A percentile compares a stretch with the other conserved stretches of the same genome.
phyloP scores from a whole-genome alignment of 2,113 vertebrate genomes.

The Holacanthus passer region DNA sequence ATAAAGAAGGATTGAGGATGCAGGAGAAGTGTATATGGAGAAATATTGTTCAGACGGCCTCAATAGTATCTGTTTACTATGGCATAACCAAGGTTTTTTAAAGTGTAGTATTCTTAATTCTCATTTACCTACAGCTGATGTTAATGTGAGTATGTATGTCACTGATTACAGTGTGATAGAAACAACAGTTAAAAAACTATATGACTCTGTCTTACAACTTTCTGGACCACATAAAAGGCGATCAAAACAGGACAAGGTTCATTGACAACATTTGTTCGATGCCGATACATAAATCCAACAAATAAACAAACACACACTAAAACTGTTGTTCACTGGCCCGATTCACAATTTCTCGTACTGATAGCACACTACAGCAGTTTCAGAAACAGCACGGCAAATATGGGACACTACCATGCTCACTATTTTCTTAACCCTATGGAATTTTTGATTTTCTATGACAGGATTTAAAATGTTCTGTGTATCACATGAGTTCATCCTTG shows the following conservation, averaged over 20 bases:
- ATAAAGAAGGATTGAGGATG: conserved; percentile 58
- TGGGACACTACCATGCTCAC: conserved; percentile 71
- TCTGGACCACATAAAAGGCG: conserved; percentile 70
- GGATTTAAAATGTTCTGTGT: conserved; percentile 52
- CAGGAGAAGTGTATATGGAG: conserved; percentile 52
- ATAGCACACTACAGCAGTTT: conserved; percentile 65
- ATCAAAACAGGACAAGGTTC: conserved; percentile 70
- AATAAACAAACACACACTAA: conserved; percentile 67
- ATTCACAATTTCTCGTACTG: conserved; percentile 62
- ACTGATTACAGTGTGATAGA: conserved; percentile 63
- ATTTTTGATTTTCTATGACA: conserved; percentile 56
- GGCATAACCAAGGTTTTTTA: conserved; percentile 46
- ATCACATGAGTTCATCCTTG: conserved; percentile 45
- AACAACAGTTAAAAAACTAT: conserved; percentile 76
- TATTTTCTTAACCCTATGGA: conserved; percentile 56
- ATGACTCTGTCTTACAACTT: conserved; percentile 78
- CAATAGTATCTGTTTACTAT: conserved; percentile 39
- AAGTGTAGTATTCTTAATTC: conserved; percentile 43
- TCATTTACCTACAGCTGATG: conserved; percentile 44
- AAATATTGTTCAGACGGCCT: conserved; percentile 52
- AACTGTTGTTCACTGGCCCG: conserved; percentile 62
- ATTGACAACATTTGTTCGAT: conserved; percentile 57
- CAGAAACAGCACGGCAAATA: conserved; percentile 66
- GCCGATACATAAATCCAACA: conserved; percentile 62
- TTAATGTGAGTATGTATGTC: conserved; percentile 45